These are phyloP conservation scores for Gymnarchus niloticus DNA, from an alignment of 2,113 vertebrate species.

Conservation along the genomic window DNA sequence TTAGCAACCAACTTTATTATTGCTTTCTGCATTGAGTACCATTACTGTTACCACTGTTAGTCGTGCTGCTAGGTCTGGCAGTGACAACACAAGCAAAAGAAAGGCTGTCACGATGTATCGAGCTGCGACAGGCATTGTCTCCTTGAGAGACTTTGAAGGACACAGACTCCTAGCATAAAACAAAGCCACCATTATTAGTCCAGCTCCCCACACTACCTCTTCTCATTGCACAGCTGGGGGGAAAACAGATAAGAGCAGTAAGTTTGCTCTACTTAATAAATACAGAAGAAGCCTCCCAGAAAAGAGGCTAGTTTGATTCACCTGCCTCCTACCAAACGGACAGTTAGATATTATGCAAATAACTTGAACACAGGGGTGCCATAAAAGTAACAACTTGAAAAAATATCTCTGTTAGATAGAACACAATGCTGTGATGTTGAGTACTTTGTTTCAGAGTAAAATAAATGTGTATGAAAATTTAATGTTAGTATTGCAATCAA, in stretches of 20 bases:
- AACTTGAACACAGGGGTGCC: not conserved
- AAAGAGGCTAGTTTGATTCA: too few species aligned
- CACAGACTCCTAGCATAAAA: slow-evolving; percentile 10
- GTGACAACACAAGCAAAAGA: not conserved
- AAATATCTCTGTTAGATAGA: too few species aligned
- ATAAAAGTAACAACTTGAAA: too few species aligned
- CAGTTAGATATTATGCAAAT: too few species aligned
- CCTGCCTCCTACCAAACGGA: too few species aligned
- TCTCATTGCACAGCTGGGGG: not conserved
- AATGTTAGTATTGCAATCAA: not conserved
- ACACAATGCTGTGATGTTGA: too few species aligned
- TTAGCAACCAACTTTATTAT: not conserved
- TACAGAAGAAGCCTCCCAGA: too few species aligned
- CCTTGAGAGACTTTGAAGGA: not conserved
- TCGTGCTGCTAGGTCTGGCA: not conserved
- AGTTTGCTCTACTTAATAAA: not conserved
- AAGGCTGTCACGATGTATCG: not conserved
- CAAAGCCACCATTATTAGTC: not conserved
- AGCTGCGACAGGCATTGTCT: not conserved
- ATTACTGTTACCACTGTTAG: not conserved
- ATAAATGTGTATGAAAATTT: not conserved
- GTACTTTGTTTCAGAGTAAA: not conserved
- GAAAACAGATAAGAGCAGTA: not conserved
- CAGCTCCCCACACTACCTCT: not conserved
- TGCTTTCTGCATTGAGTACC: not conserved